Evolutionary conservation across 2,113 vertebrate species (phyloP).

Genomic region (Dolichotis patagonum): DNA sequence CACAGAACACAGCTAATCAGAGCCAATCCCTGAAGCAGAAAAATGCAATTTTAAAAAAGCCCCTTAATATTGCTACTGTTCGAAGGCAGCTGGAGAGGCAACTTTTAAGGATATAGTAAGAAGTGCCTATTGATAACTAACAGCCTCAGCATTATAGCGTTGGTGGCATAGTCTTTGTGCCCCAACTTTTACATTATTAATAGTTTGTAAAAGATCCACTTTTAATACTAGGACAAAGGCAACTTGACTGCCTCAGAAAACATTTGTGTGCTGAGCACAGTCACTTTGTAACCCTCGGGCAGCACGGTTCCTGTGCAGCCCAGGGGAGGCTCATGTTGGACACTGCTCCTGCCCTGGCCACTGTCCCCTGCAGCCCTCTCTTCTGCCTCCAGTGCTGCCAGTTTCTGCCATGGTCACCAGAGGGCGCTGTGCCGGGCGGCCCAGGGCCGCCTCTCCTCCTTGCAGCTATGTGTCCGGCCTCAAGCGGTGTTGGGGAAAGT

Average conservation of each 20-base stretch:
- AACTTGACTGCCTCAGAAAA: neutral
- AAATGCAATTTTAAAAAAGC: conserved; percentile 55
- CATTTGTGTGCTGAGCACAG: neutral
- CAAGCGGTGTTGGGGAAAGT: rapidly evolving
- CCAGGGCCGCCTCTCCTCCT: neutral
- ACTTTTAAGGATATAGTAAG: neutral
- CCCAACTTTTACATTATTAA: neutral
- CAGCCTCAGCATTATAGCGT: neutral
- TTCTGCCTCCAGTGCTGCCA: neutral
- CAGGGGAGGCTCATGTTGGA: neutral
- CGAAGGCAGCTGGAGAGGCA: neutral
- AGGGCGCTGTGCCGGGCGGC: neutral
- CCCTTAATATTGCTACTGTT: conserved; percentile 17
- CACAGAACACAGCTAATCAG: conserved; percentile 61
- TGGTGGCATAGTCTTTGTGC: neutral
- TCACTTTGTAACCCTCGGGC: neutral
- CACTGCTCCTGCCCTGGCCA: neutral
- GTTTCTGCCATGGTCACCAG: neutral
- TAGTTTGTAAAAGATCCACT: neutral
- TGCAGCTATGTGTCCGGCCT: neutral
- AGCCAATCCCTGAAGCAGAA: conserved; percentile 65
- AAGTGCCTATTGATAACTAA: neutral
- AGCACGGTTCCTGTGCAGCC: rapidly evolving
- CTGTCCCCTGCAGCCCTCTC: neutral
- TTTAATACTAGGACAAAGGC: neutral